Evolutionary conservation across 1,140 invertebrate species (phyloP).

Genomic region (Drosophila sucinea): DNA sequence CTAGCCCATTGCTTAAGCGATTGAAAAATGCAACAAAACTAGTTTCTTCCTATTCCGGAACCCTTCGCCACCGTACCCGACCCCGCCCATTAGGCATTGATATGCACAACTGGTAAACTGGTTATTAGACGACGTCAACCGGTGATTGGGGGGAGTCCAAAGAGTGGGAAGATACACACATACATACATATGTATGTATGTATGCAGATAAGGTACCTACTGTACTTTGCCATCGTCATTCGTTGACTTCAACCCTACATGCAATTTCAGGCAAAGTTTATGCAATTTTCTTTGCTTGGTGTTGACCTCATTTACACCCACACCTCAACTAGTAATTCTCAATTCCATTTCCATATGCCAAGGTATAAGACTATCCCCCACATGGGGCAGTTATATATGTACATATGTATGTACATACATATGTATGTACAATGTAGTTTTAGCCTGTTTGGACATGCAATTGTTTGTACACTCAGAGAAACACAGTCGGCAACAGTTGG

Average conservation of each 20-base stretch:
- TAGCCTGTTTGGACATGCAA: conserved; percentile 47
- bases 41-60: conserved; percentile 35
- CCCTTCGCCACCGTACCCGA: conserved; percentile 1
- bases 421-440: conserved; percentile 1
- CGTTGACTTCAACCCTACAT: conserved; percentile 20
- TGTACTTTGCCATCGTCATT: conserved; percentile 46
- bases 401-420: no score
- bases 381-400: neutral
- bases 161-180: neutral
- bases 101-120: conserved; percentile 53
- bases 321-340: conserved; percentile 16
- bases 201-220: conserved; percentile 34
- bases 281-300: conserved; percentile 43
- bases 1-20: conserved; percentile 35
- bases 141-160: neutral
- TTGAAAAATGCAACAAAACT: conserved; percentile 70
- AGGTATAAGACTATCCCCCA: neutral
- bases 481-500: neutral
- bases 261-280: conserved; percentile 9
- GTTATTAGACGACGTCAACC: conserved; percentile 27
- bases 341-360: neutral
- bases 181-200: no score
- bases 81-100: conserved; percentile 29
- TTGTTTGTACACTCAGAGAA: neutral
- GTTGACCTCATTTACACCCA: conserved; percentile 61